phyloP scores from a whole-genome alignment of 1,140 invertebrate genomes.

The Aphaenogaster rudis region DNA sequence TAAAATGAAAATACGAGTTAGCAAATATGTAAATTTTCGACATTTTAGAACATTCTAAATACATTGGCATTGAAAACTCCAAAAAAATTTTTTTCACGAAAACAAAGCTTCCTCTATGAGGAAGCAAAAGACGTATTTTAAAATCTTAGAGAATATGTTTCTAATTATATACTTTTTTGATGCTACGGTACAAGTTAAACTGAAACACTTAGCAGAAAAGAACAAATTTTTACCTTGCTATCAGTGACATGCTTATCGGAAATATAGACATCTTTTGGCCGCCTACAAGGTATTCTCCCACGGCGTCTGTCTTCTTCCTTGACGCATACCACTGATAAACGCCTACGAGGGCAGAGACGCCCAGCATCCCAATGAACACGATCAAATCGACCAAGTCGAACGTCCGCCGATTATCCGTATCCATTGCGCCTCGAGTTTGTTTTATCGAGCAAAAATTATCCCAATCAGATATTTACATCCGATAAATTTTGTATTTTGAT shows the following conservation, averaged over 20 bases:
- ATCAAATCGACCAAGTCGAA: constrained; percentile 88
- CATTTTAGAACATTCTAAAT: too few species aligned
- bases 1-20: too few species aligned
- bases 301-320: constrained; percentile 88
- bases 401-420: constrained; percentile 50
- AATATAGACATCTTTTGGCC: constrained; percentile 89
- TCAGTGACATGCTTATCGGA: constrained; percentile 90
- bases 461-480: constrained; percentile 11
- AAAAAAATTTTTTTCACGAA: too few species aligned
- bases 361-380: constrained; percentile 89
- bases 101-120: too few species aligned
- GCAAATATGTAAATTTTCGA: too few species aligned
- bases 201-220: not conserved
- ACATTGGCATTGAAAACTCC: too few species aligned
- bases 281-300: constrained; percentile 89
- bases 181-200: not conserved
- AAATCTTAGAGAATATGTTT: constrained; percentile 1
- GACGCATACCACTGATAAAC: constrained; percentile 90
- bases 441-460: not conserved
- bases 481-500: constrained; percentile 7
- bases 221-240: constrained; percentile 87
- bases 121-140: not conserved
- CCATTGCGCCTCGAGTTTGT: not conserved
- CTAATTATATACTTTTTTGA: not conserved
- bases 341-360: constrained; percentile 89